Conservation (phyloP, 2,888 invertebrate genomes). For the Myathropa florea region DNA sequence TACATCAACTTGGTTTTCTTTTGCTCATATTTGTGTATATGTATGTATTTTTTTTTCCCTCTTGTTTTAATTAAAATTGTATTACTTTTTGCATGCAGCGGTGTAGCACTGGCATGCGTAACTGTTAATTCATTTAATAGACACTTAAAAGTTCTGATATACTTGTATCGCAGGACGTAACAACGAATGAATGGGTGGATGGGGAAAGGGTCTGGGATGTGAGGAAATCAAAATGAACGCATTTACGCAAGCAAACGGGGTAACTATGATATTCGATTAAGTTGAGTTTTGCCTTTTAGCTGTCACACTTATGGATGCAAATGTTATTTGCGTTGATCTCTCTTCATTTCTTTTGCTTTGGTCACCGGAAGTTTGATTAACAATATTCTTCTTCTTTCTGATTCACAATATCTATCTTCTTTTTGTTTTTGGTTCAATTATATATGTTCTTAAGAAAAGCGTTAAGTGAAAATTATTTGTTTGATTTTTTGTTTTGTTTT, state of each 20-base stretch:
- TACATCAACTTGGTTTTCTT: conserved; percentile 53
- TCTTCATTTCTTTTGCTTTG: conserved; percentile 33
- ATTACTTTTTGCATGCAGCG: neutral
- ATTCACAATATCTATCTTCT: too few relatives aligned
- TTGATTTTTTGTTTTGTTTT: conserved; percentile 38
- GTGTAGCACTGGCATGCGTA: neutral
- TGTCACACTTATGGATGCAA: conserved; percentile 50
- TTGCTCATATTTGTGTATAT: conserved; percentile 15
- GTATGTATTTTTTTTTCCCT: conserved; percentile 2
- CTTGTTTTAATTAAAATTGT: neutral
- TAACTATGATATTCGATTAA: conserved; percentile 57
- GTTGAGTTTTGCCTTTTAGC: conserved; percentile 3
- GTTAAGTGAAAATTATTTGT: conserved; percentile 56
- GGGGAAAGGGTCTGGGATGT: neutral
- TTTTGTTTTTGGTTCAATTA: neutral
- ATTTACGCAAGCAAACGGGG: conserved; percentile 44
- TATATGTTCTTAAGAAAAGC: conserved; percentile 36
- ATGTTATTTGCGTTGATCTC: conserved; percentile 22
- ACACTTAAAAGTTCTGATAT: conserved; percentile 58
- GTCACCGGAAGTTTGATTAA: conserved; percentile 63
- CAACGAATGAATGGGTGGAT: neutral
- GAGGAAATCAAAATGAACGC: conserved; percentile 4
- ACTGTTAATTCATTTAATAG: conserved; percentile 28
- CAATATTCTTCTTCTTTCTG: conserved; percentile 28
- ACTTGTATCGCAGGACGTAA: conserved; percentile 36